Conservation (phyloP, 2,888 invertebrate species). For the Sericinus montela region DNA sequence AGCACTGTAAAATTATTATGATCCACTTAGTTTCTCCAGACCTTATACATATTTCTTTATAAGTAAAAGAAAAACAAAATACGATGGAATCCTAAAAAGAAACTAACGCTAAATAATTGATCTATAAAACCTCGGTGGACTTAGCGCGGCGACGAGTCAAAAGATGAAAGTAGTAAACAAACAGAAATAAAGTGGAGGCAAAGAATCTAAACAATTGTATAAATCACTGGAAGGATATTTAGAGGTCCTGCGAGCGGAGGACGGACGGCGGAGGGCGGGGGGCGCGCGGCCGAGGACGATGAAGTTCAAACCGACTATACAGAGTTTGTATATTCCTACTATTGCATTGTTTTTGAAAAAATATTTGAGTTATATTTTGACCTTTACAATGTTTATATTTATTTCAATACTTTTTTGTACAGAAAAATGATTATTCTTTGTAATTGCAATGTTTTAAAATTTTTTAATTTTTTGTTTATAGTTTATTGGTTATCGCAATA, state of each 20-base stretch:
- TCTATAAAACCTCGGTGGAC: background rate
- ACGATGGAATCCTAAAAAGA: background rate
- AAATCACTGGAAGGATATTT: conserved; percentile 10
- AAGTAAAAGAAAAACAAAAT: too few relatives aligned
- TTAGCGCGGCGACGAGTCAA: conserved; percentile 10
- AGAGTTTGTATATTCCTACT: background rate
- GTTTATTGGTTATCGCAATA: too few relatives aligned
- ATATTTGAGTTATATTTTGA: background rate
- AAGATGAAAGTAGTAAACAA: background rate
- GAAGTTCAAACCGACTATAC: background rate
- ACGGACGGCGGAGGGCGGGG: background rate
- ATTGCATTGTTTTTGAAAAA: background rate
- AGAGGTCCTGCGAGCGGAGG: background rate
- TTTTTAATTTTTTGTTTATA: too few relatives aligned
- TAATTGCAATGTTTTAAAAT: too few relatives aligned
- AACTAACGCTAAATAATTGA: background rate
- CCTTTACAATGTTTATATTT: too few relatives aligned
- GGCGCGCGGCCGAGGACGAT: background rate
- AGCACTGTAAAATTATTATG: too few relatives aligned
- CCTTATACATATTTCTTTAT: too few relatives aligned
- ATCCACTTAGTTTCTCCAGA: too few relatives aligned
- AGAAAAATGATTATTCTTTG: too few relatives aligned
- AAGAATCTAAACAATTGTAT: conserved; percentile 7
- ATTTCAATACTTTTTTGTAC: too few relatives aligned
- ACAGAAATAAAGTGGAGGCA: background rate